Evolutionary conservation across 2,888 invertebrate genomes (phyloP).

Genomic region (Drosophila helvetica): DNA sequence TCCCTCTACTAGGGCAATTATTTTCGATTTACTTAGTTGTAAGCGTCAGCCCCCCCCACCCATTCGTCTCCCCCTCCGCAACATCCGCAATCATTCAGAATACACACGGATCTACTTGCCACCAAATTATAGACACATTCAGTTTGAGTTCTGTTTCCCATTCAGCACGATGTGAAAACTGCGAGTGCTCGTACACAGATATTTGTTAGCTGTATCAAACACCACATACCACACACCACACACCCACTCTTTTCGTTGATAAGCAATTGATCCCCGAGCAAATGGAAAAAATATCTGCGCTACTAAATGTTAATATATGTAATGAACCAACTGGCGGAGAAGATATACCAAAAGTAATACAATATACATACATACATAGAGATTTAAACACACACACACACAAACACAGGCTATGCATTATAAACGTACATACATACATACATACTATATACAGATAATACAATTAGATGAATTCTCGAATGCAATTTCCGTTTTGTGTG

Average conservation of each 20-base stretch:
- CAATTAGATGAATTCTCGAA: conserved; percentile 18
- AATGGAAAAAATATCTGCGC: not conserved
- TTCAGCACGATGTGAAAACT: conserved; percentile 14
- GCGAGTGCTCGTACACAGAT: conserved; percentile 2
- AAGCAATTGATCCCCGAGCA: conserved; percentile 10
- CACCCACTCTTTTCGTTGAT: conserved; percentile 3
- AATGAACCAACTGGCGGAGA: not conserved
- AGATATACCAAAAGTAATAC: conserved; percentile 7
- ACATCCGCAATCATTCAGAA: not conserved
- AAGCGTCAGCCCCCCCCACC: not conserved
- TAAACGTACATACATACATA: conserved; percentile 12
- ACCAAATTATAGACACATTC: not conserved
- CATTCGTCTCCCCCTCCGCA: not conserved
- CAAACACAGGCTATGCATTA: conserved; percentile 15
- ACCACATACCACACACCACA: not conserved
- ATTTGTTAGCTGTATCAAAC: conserved; percentile 18
- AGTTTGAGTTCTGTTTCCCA: not conserved
- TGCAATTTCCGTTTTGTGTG: conserved; percentile 16
- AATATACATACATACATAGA: conserved; percentile 8
- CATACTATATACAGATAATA: conserved; percentile 12
- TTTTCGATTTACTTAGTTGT: conserved; percentile 33
- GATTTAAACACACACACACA: conserved; percentile 6
- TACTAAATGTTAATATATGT: conserved; percentile 13
- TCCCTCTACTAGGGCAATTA: conserved; percentile 71
- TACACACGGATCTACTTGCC: not conserved